phyloP scores from a whole-genome alignment of 2,888 invertebrate species.

The Cephonodes hylas region DNA sequence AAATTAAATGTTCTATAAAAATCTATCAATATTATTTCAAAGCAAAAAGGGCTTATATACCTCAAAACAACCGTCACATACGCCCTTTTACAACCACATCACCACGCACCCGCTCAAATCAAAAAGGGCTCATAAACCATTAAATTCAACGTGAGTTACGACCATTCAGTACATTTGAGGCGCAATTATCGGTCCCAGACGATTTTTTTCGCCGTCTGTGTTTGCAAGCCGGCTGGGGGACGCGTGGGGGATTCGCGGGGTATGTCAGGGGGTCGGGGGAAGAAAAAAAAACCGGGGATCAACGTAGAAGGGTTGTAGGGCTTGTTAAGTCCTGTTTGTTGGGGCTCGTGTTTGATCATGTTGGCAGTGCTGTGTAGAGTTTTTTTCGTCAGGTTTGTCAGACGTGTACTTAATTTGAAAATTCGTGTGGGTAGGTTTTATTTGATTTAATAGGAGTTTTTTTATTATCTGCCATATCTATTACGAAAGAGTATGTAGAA shows the following conservation, averaged over 20 bases:
- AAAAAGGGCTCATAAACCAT: background rate
- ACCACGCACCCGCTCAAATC: background rate
- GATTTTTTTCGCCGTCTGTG: background rate
- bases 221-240: background rate
- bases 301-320: background rate
- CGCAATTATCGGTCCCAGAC: background rate
- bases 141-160: background rate
- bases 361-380: no score
- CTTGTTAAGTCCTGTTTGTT: no score
- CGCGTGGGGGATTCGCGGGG: background rate
- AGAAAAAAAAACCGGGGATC: background rate
- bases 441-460: no score
- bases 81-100: background rate
- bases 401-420: no score
- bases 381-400: no score
- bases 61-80: background rate
- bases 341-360: no score
- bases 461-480: no score
- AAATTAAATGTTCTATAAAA: background rate
- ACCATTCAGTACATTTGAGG: background rate
- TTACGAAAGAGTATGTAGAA: no score
- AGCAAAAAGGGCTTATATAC: background rate
- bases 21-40: background rate
- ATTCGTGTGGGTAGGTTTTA: no score
- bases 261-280: background rate